These are phyloP conservation scores for Latrodectus hesperus DNA, from an alignment of 2,888 invertebrate genomes.

Conservation along the genomic window DNA sequence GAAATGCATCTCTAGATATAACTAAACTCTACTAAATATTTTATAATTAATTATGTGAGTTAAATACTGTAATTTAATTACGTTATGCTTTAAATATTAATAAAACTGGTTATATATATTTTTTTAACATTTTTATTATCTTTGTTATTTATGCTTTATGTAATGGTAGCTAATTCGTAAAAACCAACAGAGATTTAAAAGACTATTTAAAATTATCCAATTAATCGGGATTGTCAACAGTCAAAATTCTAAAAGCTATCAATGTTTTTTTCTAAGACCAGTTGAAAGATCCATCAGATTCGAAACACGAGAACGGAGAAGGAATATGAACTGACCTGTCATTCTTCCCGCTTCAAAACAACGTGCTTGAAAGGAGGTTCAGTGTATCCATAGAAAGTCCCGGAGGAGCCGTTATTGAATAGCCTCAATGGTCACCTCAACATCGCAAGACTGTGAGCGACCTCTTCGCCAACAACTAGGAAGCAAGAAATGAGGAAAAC, in stretches of 20 bases:
- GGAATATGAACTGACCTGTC: constrained; percentile 24
- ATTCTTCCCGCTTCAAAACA: constrained; percentile 33
- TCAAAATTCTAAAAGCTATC: not conserved
- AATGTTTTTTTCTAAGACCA: not conserved
- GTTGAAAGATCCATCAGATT: not conserved
- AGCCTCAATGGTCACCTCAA: constrained; percentile 6
- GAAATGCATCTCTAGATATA: too few relatives aligned
- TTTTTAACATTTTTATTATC: not conserved
- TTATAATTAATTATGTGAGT: too few relatives aligned
- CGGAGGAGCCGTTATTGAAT: too few relatives aligned
- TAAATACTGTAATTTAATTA: too few relatives aligned
- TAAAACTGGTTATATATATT: too few relatives aligned
- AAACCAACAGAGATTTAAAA: not conserved
- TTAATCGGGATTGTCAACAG: not conserved
- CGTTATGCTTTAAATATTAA: too few relatives aligned
- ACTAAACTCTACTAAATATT: too few relatives aligned
- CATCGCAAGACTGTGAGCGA: constrained; percentile 10
- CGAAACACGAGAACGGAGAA: not conserved
- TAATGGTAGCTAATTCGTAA: not conserved
- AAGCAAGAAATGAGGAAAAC: constrained; percentile 26
- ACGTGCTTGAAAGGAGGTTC: constrained; percentile 3
- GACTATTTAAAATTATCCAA: not conserved
- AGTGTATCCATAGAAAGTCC: constrained; percentile 1
- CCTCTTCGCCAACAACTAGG: constrained; percentile 14
- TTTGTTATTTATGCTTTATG: not conserved